Evolutionary conservation across 2,888 invertebrate genomes (phyloP).

Genomic region (Heteromurus nitidus): DNA sequence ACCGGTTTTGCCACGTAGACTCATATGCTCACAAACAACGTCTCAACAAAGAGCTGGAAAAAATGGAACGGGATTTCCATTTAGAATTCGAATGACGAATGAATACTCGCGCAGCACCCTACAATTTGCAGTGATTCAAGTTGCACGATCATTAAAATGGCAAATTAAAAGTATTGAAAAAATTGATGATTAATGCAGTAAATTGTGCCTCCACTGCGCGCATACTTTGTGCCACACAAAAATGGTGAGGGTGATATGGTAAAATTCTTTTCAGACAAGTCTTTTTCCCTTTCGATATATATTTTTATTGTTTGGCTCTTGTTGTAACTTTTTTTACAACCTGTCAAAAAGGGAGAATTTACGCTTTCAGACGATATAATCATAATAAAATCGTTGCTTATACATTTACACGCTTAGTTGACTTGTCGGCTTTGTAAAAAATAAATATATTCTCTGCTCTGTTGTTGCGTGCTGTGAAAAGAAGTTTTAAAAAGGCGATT

Average conservation of each 20-base stretch:
- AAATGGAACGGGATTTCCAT: too few species aligned
- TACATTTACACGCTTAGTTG: background rate
- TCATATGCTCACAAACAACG: background rate
- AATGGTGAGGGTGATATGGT: background rate
- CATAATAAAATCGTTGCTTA: background rate
- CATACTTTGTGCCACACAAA: background rate
- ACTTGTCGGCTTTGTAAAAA: background rate
- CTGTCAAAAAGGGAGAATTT: background rate
- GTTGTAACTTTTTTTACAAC: background rate
- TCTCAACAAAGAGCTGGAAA: background rate
- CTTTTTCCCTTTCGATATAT: conserved; percentile 12
- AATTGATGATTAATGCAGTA: conserved; percentile 25
- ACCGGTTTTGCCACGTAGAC: background rate
- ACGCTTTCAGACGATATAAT: background rate
- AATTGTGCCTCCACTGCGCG: background rate
- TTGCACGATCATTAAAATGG: background rate
- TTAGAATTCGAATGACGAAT: background rate
- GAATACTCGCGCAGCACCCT: background rate
- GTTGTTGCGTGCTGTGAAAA: background rate
- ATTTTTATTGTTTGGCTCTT: background rate
- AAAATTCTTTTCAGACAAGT: background rate
- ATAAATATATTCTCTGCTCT: too few species aligned
- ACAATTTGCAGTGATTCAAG: background rate
- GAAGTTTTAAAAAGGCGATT: background rate
- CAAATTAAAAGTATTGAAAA: background rate